These are phyloP conservation scores for Lepus timidus DNA, from an alignment of 2,113 vertebrate genomes.

Conservation along the genomic window DNA sequence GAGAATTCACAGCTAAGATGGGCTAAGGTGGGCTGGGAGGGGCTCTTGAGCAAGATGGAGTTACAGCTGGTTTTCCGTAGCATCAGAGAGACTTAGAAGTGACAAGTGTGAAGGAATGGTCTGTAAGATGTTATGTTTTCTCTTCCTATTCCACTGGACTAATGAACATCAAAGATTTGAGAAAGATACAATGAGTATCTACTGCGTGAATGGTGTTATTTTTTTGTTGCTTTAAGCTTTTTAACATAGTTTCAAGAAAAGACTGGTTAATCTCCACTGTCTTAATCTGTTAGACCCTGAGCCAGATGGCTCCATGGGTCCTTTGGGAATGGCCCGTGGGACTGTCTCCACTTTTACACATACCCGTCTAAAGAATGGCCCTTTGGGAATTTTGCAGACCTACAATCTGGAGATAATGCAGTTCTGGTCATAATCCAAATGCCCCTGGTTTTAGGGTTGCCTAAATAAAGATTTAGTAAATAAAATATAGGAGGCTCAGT, in stretches of 20 bases:
- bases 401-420: constrained; percentile 51
- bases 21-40: background rate
- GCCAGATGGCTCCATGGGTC: constrained; percentile 40
- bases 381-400: constrained; percentile 2
- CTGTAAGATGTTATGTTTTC: background rate
- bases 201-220: constrained; percentile 3
- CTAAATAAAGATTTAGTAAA: background rate
- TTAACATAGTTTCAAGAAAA: constrained; percentile 24
- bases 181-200: constrained; percentile 12
- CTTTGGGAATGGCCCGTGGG: constrained; percentile 46
- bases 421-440: constrained; percentile 53
- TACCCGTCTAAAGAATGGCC: background rate
- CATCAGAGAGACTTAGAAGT: background rate
- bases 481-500: background rate
- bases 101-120: background rate
- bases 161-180: constrained; percentile 37
- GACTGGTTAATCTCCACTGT: constrained; percentile 51
- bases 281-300: background rate
- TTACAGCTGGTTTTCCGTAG: background rate
- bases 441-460: background rate
- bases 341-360: constrained; percentile 11
- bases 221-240: constrained; percentile 49
- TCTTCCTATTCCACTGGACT: background rate
- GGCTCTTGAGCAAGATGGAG: background rate
- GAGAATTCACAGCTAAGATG: background rate